phyloP scores from a whole-genome alignment of 2,888 invertebrate species.

The Cantharis lateralis region DNA sequence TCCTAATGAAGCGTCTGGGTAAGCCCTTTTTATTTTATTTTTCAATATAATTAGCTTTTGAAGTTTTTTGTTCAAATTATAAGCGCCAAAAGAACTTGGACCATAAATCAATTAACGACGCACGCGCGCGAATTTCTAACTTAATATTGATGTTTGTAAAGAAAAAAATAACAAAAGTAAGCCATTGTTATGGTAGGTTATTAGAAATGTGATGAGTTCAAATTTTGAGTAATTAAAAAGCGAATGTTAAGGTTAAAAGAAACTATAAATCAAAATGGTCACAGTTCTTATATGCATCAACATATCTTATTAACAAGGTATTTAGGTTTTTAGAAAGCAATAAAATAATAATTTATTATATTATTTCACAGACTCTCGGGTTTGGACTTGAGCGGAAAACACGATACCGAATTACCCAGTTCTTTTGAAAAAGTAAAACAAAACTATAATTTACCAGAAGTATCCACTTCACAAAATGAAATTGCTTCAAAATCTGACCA shows the following conservation, averaged over 20 bases:
- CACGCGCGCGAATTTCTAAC: conserved; percentile 7
- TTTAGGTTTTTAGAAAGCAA: conserved; percentile 1
- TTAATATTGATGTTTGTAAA: conserved; percentile 27
- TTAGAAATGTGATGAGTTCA: background rate
- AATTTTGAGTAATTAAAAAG: conserved; percentile 3
- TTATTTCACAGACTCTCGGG: conserved; percentile 32
- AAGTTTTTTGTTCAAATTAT: background rate
- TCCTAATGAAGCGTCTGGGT: conserved; percentile 32
- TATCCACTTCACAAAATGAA: conserved; percentile 43
- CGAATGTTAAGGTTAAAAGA: conserved; percentile 49
- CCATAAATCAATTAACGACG: conserved; percentile 5
- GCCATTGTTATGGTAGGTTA: conserved; percentile 21
- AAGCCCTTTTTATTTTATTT: conserved; percentile 26
- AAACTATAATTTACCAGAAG: conserved; percentile 45
- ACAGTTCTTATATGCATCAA: conserved; percentile 54
- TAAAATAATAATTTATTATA: background rate
- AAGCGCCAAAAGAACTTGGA: background rate
- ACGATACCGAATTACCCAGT: conserved; percentile 40
- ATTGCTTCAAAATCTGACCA: conserved; percentile 32
- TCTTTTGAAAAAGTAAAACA: conserved; percentile 51
- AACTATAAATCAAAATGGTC: conserved; percentile 45
- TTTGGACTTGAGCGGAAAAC: conserved; percentile 30
- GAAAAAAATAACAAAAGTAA: conserved; percentile 17
- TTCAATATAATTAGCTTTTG: background rate
- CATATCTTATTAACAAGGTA: conserved; percentile 56